A percentile compares a stretch with the other conserved stretches of the same genome.
Evolutionary conservation across 2,113 vertebrate genomes (phyloP).

Genomic region (Rhagologus leucostigma): DNA sequence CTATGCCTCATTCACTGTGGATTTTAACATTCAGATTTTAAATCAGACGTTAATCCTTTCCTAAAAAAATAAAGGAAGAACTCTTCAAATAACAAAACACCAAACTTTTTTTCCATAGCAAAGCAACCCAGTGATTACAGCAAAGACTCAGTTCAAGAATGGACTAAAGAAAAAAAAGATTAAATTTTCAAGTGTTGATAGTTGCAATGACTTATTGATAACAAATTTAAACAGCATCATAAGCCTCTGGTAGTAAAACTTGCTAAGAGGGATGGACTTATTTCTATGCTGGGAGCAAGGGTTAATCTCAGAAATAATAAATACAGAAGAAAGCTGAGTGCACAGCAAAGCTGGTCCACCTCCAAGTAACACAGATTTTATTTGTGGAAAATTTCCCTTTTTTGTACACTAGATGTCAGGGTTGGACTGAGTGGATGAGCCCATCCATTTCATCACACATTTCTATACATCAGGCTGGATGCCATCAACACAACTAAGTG

Average conservation of each 20-base stretch:
- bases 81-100: background rate
- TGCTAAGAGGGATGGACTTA: background rate
- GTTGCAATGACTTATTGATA: background rate
- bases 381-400: background rate
- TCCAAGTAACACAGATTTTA: background rate
- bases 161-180: background rate
- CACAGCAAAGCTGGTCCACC: background rate
- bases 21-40: background rate
- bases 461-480: fast-evolving
- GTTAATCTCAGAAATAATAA: background rate
- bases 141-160: background rate
- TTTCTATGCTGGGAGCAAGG: background rate
- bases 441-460: background rate
- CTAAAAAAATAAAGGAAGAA: background rate
- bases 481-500: background rate
- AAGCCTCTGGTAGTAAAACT: background rate
- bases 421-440: background rate
- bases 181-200: background rate
- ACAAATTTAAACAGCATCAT: background rate
- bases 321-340: background rate
- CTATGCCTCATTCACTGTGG: background rate
- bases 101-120: background rate
- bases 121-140: background rate
- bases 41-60: background rate
- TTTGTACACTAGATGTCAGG: slow-evolving; percentile 37